Percentiles rank a stretch among this genome's conserved stretches.
Evolutionary conservation across 2,888 invertebrate genomes (phyloP).

Genomic region (Euphydryas editha): DNA sequence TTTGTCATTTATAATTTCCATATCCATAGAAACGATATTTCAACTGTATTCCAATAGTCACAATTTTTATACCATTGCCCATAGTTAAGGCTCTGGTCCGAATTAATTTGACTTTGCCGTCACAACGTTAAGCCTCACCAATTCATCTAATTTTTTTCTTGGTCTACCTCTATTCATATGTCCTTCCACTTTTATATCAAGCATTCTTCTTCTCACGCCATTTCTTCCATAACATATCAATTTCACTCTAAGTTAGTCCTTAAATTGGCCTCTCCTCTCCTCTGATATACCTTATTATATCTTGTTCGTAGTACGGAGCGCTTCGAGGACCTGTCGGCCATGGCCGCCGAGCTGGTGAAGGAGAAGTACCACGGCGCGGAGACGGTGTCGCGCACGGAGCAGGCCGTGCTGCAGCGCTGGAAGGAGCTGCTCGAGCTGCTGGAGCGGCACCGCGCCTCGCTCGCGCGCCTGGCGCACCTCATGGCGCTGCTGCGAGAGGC

Average conservation of each 20-base stretch:
- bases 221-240: not conserved
- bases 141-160: no score
- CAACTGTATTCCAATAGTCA: no score
- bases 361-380: conserved; percentile 97
- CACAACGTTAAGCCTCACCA: no score
- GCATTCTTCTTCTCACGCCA: no score
- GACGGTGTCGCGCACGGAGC: conserved; percentile 87
- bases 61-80: no score
- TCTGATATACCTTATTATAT: not conserved
- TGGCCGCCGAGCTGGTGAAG: conserved; percentile 95
- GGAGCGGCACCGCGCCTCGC: conserved; percentile 90
- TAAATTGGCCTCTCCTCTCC: not conserved
- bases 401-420: conserved; percentile 94
- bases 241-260: not conserved
- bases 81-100: no score
- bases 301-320: conserved; percentile 89
- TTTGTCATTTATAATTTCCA: no score
- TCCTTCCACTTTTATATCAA: no score
- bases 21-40: no score
- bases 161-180: no score
- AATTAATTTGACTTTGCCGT: no score
- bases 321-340: conserved; percentile 95
- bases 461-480: conserved; percentile 91
- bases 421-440: conserved; percentile 91
- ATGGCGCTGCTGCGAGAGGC: conserved; percentile 96